These are phyloP conservation scores for Nymphalis urticae DNA, from an alignment of 2,888 invertebrate genomes.

Conservation along the genomic window DNA sequence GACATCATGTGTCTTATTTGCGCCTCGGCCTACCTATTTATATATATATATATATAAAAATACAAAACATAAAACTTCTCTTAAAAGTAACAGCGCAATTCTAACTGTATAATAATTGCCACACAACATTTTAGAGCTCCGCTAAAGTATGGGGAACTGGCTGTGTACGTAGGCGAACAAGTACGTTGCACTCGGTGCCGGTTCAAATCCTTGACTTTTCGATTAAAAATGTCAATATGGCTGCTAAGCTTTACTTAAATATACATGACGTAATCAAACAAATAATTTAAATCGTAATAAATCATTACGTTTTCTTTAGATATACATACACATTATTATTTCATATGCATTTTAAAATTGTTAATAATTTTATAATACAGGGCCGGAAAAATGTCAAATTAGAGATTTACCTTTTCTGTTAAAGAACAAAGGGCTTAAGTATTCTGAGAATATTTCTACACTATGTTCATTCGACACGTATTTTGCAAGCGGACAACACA, in stretches of 20 bases:
- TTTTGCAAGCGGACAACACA: constrained; percentile 22
- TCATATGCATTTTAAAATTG: neutral
- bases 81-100: neutral
- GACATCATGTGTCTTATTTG: no score
- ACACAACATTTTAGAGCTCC: constrained; percentile 19
- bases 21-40: no score
- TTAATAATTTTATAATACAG: neutral
- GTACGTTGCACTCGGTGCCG: constrained; percentile 31
- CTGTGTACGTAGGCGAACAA: constrained; percentile 33
- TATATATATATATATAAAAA: no score
- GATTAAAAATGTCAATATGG: constrained; percentile 32
- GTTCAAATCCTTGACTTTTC: constrained; percentile 37
- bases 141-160: constrained; percentile 31
- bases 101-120: constrained; percentile 2
- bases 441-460: constrained; percentile 15
- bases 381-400: neutral
- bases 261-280: neutral
- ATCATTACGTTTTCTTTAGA: no score
- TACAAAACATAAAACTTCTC: no score
- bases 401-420: neutral
- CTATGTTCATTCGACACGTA: constrained; percentile 14
- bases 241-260: neutral
- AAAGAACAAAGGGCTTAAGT: constrained; percentile 6
- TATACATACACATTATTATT: neutral
- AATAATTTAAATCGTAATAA: neutral